Base-by-base conservation (phyloP, 1,140 invertebrate species). In the Acromyrmex heyeri region DNA sequence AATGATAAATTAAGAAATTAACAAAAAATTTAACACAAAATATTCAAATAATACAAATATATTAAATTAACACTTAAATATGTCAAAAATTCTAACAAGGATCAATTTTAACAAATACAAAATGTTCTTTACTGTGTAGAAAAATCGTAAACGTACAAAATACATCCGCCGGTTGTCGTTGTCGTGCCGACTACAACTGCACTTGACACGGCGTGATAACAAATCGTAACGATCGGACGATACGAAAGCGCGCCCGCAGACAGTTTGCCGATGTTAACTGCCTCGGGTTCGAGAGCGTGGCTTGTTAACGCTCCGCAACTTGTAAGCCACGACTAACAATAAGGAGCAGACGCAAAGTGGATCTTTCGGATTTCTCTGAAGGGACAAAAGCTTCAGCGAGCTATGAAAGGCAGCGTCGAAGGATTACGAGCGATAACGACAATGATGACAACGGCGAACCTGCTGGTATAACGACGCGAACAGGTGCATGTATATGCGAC, bases 391-490 rank as follows among this genome's bases (percentile, higher is more conserved):
- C 72, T 61, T 83, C 86, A 44, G 67, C 85, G 87, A 59, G 77
- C 50, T 67, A 57, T 65, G 64, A 83, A 83, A 85, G 62, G 57
- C 87, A 77, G 55, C 55, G 27, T 30, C 65, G 76, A 69, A 73
- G 87, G 70, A 88, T 88, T 85, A 85, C 70, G 30, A n/a, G 62
- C 53, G 55, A 82, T 83, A 83, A 89, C 87, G 87, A 88, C 87
- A 73, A 67, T 50, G 50, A 65, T 38, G 70, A 83, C 55, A 72
- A 82, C 69, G 75, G 18, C 67, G 85, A 79, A 27, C 30, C 27
- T 44, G 81, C 57, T 53, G 77, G 64, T 76, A 50, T 70, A 86
- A 90, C 79, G 83, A 88, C 78, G 72, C 53, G 76, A 85, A 87
- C 87, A 89, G 87, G 57, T 73, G 86, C 79, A 53, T 85, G 55